phyloP scores from a whole-genome alignment of 2,888 invertebrate species.

The Mythimna lalbum region DNA sequence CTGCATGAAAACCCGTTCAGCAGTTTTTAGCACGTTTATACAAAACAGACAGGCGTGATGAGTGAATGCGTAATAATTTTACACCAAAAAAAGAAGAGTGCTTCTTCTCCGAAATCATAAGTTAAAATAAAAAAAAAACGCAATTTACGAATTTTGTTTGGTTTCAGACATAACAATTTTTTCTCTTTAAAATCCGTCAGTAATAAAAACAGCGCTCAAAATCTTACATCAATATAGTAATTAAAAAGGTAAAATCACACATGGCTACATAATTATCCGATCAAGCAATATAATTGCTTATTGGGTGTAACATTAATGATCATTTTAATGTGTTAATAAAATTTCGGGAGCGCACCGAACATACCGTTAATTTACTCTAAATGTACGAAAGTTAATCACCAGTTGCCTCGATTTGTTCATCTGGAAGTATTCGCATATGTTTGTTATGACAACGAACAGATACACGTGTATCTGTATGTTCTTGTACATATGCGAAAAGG shows the following conservation, averaged over 20 bases:
- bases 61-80: too few species aligned
- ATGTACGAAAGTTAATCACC: constrained; percentile 43
- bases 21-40: too few species aligned
- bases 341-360: constrained; percentile 57
- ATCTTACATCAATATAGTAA: constrained; percentile 22
- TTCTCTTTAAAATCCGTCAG: too few species aligned
- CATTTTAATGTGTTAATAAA: constrained; percentile 69
- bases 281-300: constrained; percentile 74
- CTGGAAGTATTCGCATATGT: constrained; percentile 25
- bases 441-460: constrained; percentile 4
- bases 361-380: constrained; percentile 61
- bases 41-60: too few species aligned
- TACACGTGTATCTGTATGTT: neutral
- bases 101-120: too few species aligned
- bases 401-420: constrained; percentile 46
- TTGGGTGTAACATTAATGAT: constrained; percentile 74
- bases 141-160: too few species aligned
- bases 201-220: neutral
- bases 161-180: too few species aligned
- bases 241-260: constrained; percentile 46
- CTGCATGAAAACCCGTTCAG: too few species aligned
- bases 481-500: neutral
- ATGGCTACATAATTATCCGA: constrained; percentile 67
- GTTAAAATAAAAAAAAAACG: too few species aligned
- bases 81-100: too few species aligned